Percentiles rank a stretch among this genome's conserved stretches.
These are phyloP conservation scores for Brenthis daphne DNA, from an alignment of 2,888 invertebrate genomes.

Conservation along the genomic window DNA sequence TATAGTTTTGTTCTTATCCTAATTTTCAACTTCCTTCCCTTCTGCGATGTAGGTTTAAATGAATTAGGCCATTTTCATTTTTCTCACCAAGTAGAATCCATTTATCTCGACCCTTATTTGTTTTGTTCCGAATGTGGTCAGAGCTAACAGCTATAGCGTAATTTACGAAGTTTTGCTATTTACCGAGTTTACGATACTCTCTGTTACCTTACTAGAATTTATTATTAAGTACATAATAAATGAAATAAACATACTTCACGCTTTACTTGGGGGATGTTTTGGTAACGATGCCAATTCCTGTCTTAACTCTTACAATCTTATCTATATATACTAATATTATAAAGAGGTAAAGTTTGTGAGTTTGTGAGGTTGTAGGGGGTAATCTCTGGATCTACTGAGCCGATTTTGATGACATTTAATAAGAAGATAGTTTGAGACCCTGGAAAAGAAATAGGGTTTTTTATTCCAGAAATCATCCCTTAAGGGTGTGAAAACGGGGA, in stretches of 20 bases:
- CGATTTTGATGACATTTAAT: too few species aligned
- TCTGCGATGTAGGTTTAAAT: not conserved
- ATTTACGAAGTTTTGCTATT: slow-evolving; percentile 12
- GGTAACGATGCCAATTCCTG: too few species aligned
- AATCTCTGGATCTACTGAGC: too few species aligned
- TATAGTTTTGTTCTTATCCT: not conserved
- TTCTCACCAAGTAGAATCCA: slow-evolving; percentile 1
- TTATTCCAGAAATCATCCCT: too few species aligned
- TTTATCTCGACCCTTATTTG: slow-evolving; percentile 8
- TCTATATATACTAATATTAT: too few species aligned
- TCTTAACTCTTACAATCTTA: too few species aligned
- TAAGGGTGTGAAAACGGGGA: too few species aligned
- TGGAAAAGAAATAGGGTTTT: too few species aligned
- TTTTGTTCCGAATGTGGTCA: slow-evolving; percentile 8
- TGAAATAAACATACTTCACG: not conserved
- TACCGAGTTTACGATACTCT: not conserved
- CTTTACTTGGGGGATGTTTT: too few species aligned
- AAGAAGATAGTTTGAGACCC: too few species aligned
- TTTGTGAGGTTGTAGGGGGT: too few species aligned
- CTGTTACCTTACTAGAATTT: slow-evolving; percentile 6
- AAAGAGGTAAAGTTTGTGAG: too few species aligned
- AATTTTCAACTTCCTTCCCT: not conserved
- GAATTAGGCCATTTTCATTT: not conserved
- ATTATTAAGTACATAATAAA: not conserved
- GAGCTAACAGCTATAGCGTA: not conserved